These are phyloP conservation scores for Thysanoteuthis rhombus DNA, from an alignment of 2,888 invertebrate genomes.

Conservation along the genomic window DNA sequence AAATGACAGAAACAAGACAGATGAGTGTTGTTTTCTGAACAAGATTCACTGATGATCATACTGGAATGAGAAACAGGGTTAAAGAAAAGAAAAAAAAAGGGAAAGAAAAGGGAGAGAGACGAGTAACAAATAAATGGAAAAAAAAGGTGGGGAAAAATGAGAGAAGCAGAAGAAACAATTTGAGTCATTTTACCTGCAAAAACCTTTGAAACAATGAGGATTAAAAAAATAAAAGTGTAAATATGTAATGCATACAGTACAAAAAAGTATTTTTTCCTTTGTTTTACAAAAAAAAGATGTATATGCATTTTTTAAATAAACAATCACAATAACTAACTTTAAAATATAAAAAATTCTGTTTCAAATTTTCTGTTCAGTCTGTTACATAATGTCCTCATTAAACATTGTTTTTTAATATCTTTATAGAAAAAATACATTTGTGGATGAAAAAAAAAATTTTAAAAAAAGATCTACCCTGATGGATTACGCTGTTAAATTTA, in stretches of 20 bases:
- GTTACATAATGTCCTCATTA: no score
- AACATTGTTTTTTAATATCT: no score
- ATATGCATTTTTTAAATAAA: no score
- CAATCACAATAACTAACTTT: no score
- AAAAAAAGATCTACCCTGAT: no score
- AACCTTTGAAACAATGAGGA: background rate
- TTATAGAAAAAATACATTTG: no score
- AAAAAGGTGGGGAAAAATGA: background rate
- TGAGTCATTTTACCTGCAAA: constrained; percentile 12
- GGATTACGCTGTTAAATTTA: no score
- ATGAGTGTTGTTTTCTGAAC: background rate
- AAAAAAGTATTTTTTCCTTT: background rate
- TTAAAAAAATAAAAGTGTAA: background rate
- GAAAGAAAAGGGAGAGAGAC: background rate
- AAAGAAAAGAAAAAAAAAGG: background rate
- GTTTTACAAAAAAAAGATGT: no score
- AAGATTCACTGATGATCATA: background rate
- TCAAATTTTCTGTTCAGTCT: no score
- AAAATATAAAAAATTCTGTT: no score
- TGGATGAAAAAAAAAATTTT: no score
- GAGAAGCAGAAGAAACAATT: background rate
- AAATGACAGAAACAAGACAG: background rate
- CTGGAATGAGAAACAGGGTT: background rate
- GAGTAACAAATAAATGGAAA: background rate
- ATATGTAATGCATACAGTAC: background rate